Evolutionary conservation across 1,140 invertebrate genomes (phyloP).

Genomic region (Cyclargus thomasi): DNA sequence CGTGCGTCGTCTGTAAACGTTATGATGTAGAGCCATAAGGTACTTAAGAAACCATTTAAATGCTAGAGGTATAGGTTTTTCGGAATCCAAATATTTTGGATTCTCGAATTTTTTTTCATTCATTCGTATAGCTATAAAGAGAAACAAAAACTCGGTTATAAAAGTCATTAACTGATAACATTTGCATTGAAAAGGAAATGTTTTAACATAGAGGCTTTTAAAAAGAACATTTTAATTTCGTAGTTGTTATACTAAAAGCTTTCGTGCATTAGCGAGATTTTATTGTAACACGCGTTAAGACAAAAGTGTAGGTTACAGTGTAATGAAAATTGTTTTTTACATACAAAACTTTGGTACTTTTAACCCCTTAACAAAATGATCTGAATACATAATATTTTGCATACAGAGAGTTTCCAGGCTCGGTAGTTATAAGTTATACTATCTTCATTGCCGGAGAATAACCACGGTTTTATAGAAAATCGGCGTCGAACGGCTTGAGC

Average conservation of each 20-base stretch:
- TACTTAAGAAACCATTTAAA: too few species aligned
- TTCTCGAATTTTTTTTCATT: too few species aligned
- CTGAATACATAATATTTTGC: too few species aligned
- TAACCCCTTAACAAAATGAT: not conserved
- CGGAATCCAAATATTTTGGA: too few species aligned
- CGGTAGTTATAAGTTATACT: too few species aligned
- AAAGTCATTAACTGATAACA: not conserved
- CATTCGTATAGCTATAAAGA: not conserved
- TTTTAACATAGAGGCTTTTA: slow-evolving; percentile 1
- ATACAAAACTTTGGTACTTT: not conserved
- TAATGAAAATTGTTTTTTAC: slow-evolving; percentile 1
- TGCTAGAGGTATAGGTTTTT: too few species aligned
- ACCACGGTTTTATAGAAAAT: too few species aligned
- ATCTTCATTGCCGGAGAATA: too few species aligned
- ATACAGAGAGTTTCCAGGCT: too few species aligned
- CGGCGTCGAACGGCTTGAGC: too few species aligned
- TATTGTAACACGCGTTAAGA: not conserved
- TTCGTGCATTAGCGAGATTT: not conserved
- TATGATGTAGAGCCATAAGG: too few species aligned
- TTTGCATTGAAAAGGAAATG: slow-evolving; percentile 7
- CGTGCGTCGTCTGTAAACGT: too few species aligned
- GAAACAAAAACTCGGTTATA: not conserved
- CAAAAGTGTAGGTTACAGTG: not conserved
- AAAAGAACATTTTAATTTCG: not conserved
- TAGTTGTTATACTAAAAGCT: not conserved